Percentiles rank a stretch among this genome's conserved stretches.
Evolutionary conservation across 30 jellyfish, hydroid and myxozoan species (phyloP).

Genomic region (Chrysaora quinquecirrha): DNA sequence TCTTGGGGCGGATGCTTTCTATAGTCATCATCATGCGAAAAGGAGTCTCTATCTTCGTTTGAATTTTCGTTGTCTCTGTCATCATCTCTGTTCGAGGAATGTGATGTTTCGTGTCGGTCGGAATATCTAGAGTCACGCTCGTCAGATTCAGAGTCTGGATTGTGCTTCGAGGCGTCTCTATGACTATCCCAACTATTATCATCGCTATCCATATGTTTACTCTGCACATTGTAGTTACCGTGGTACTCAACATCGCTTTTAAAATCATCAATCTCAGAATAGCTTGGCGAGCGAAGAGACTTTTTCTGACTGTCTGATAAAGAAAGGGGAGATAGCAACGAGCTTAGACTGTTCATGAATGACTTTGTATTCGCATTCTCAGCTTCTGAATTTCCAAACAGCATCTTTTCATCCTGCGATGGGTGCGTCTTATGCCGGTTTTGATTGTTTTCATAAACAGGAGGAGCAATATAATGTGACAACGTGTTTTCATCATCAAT

Average conservation of each 20-base stretch:
- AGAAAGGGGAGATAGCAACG: constrained; percentile 78
- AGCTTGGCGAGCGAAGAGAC: neutral
- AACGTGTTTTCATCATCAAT: constrained; percentile 86
- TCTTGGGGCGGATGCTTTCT: neutral
- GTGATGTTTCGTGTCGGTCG: neutral
- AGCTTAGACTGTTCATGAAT: constrained; percentile 55
- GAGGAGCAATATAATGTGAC: constrained; percentile 92
- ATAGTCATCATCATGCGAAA: neutral
- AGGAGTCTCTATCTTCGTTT: neutral
- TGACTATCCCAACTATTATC: neutral
- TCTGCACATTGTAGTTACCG: constrained; percentile 8
- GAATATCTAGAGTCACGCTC: constrained; percentile 14
- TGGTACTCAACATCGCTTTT: constrained; percentile 39
- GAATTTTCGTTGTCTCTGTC: neutral
- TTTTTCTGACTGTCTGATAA: constrained; percentile 2
- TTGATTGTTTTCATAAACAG: constrained; percentile 67
- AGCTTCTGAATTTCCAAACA: constrained; percentile 72
- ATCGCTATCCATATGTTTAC: neutral
- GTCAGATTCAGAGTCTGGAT: neutral
- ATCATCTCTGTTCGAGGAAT: constrained; percentile 1
- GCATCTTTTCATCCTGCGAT: constrained; percentile 21
- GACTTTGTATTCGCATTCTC: constrained; percentile 79
- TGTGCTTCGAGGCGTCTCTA: neutral
- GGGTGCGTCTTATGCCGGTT: constrained; percentile 30
- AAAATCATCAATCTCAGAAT: neutral